These are phyloP conservation scores for Limnephilus auricula DNA, from an alignment of 2,888 invertebrate genomes.

Conservation along the genomic window DNA sequence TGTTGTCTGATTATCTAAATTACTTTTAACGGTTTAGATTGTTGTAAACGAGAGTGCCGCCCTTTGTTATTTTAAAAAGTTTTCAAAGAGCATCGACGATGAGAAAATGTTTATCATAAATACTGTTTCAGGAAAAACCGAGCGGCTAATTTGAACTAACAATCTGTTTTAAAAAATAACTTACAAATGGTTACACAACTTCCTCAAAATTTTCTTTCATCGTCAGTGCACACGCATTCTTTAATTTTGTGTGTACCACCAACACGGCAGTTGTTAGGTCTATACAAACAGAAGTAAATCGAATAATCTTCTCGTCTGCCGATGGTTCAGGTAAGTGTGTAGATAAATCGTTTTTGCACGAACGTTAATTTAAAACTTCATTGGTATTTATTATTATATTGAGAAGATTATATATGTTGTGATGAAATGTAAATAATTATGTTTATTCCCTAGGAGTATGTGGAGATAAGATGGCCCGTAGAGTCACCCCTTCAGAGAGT, in stretches of 20 bases:
- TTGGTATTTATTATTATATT: not conserved
- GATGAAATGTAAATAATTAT: not conserved
- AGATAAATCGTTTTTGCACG: not conserved
- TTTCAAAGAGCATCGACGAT: no score
- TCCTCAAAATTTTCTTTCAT: not conserved
- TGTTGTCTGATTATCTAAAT: no score
- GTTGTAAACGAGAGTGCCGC: no score
- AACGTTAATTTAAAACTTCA: not conserved
- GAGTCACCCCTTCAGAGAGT: no score
- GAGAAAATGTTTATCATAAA: no score
- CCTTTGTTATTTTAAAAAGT: no score
- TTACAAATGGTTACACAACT: not conserved
- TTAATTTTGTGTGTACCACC: not conserved
- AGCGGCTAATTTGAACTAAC: no score
- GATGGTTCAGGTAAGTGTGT: not conserved
- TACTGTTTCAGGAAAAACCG: no score
- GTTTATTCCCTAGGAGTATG: not conserved
- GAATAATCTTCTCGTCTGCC: not conserved
- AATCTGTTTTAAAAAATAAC: no score
- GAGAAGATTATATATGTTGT: not conserved
- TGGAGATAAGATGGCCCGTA: no score
- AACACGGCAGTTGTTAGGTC: not conserved
- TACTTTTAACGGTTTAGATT: no score
- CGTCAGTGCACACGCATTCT: not conserved
- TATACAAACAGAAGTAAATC: not conserved